Percentiles rank a stretch among this genome's conserved stretches.
Evolutionary conservation across 1,140 invertebrate species (phyloP).

Genomic region (Zaprionus vittiger): DNA sequence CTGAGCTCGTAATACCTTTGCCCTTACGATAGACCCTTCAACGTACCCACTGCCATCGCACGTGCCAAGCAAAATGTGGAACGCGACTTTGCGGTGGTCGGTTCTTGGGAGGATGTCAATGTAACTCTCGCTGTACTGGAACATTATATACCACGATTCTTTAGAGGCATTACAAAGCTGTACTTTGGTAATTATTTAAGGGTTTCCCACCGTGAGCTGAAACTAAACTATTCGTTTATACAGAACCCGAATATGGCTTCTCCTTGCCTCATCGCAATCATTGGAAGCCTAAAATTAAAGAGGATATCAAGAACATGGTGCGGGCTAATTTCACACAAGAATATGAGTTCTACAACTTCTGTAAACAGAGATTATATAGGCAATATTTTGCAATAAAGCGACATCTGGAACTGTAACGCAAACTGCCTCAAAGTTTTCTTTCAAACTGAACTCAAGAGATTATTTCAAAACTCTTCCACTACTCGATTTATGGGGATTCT

Average conservation of each 20-base stretch:
- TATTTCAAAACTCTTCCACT: neutral
- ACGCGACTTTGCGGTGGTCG: conserved; percentile 93
- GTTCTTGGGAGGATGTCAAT: conserved; percentile 94
- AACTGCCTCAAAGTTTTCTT: neutral
- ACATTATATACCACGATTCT: conserved; percentile 93
- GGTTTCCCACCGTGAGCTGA: neutral
- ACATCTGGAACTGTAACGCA: conserved; percentile 26
- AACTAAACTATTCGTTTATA: neutral
- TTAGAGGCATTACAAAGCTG: conserved; percentile 87
- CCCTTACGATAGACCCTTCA: conserved; percentile 94
- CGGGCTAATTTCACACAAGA: conserved; percentile 93
- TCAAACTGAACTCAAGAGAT: neutral
- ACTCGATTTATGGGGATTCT: neutral
- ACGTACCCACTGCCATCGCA: conserved; percentile 88
- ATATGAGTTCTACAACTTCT: conserved; percentile 96
- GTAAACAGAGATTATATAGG: conserved; percentile 92
- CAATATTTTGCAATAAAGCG: conserved; percentile 88
- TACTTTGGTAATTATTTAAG: conserved; percentile 88
- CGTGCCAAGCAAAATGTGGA: conserved; percentile 93
- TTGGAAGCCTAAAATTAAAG: conserved; percentile 87
- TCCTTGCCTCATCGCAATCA: conserved; percentile 71
- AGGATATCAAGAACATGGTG: conserved; percentile 93
- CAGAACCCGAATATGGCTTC: conserved; percentile 47
- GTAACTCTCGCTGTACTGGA: conserved; percentile 92
- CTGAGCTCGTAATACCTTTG: conserved; percentile 86